Base-by-base conservation (phyloP, 1,140 invertebrate genomes). In the Polypedilum pembai region DNA sequence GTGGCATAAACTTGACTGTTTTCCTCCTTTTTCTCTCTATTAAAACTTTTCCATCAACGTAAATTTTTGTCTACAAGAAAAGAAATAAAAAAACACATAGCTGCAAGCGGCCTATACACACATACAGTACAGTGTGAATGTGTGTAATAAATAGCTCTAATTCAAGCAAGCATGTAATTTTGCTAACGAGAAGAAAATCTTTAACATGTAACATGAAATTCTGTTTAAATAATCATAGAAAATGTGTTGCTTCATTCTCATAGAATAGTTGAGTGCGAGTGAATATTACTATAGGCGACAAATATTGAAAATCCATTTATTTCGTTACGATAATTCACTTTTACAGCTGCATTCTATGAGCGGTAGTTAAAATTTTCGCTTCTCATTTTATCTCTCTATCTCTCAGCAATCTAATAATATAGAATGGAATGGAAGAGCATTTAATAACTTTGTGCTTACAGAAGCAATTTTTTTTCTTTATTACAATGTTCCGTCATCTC, bases 1-100 rank as follows among this genome's bases (percentile, higher is more conserved):
- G 45, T 56, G 45, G 45, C n/a, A 15, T n/a, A n/a, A 56, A 56
- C 45, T 56, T 56, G 45, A 56, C 45, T 56, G 10, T 56, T 12
- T 56, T 45, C 45, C n/a, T 56, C 45, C n/a, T 56, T 12, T 56
- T 45, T n/a, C n/a, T 56, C 45, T 56, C n/a, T n/a, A 56, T 56
- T 56, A 12, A 56, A 56, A 15, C 45, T 56, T 56, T 56, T 12
- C 24, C 24, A 33, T 33, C 24, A 56, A 56, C 45, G 45, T 15
- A 56, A 56, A 17, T 17, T 17, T 56, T 56, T 56, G 24, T 56
- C 45, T 12, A 15, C 45, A 56, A 15, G 10, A 56, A 56, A 56
- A 56, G 10, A 3, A 17, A 15, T 15, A 56, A 56, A 56, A n/a
- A 15, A 17, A 56, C 45, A 15, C 8, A 56, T 17, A 56, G n/a